phyloP scores from a whole-genome alignment of 2,113 vertebrate species.

The Megalops atlanticus region DNA sequence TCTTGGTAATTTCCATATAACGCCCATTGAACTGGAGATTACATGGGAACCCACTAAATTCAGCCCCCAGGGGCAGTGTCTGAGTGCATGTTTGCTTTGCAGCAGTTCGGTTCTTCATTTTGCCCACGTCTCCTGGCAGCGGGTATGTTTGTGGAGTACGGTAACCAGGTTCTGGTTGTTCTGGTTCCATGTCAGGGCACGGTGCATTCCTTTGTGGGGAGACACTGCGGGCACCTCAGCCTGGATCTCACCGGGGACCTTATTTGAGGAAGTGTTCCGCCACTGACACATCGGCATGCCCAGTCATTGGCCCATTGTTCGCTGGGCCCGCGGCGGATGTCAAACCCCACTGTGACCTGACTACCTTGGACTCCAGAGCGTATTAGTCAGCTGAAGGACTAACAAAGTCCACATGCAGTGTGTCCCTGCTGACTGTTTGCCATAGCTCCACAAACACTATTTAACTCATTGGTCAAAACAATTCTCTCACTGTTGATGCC shows the following conservation, averaged over 20 bases:
- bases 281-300: neutral
- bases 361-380: neutral
- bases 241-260: neutral
- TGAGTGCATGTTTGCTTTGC: neutral
- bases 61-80: no score
- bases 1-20: no score
- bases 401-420: conserved; percentile 1
- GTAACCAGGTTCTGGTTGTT: no score
- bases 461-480: neutral
- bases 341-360: neutral
- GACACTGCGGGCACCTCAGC: neutral
- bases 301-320: conserved; percentile 8
- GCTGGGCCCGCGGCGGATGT: conserved; percentile 5
- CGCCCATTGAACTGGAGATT: no score
- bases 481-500: neutral
- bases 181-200: no score
- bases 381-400: neutral
- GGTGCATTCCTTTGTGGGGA: neutral
- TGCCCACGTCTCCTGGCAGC: no score
- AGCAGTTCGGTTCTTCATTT: neutral
- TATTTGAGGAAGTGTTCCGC: neutral
- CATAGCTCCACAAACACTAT: neutral
- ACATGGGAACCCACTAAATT: no score
- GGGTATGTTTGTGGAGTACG: no score
- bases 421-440: neutral